Base-by-base conservation (phyloP, 2,797 vertebrate species). In the Amblyraja radiata region DNA sequence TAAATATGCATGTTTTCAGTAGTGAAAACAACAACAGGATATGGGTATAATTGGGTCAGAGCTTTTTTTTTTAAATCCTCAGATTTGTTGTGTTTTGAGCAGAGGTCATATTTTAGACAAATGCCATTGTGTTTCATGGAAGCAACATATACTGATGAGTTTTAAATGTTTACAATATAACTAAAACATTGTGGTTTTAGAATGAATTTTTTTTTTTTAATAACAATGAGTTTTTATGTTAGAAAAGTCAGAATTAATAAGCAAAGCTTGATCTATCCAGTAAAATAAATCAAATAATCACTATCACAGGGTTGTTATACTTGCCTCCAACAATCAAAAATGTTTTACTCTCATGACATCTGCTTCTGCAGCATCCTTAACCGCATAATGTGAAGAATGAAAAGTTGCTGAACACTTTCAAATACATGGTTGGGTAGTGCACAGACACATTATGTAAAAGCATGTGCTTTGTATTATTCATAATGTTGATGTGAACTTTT, bases 141-240 rank as follows among this genome's bases (percentile, higher is more conserved):
- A 46, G 14, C 46, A 84, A 23, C 9, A 7, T 90, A 36, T 36
- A 71, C n/a, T 32, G 61, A 91, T 90, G 68, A 39, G 65, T 46
- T 91, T 91, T 74, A 39, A 91, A 91, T 46, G 68, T 73, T 73
- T 91, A 32, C 36, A 73, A 46, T 25, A 73, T 73, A 46, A 73
- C 46, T 71, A 91, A 91, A 91, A 23, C 68, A 46, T 91, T 74
- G 23, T 73, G 23, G 46, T 91, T 73, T 71, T 71, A 39, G 23
- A 4, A 63, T 88, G 84, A 11, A 71, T 21, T 73, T 6, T 73
- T 18, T 25, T 73, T 58, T 32, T 32, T 86, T 86, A 14, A 2
- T 86, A 86, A 32, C 23, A 16, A n/a, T 86, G 23, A n/a, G 81
- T 63, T 25, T 84, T 54, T 83, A 61, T 84, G 11, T 58, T 61